A percentile compares a stretch with the other conserved stretches of the same genome.
Evolutionary conservation across 2,113 vertebrate species (phyloP).

Genomic region (Xiphorhynchus elegans): DNA sequence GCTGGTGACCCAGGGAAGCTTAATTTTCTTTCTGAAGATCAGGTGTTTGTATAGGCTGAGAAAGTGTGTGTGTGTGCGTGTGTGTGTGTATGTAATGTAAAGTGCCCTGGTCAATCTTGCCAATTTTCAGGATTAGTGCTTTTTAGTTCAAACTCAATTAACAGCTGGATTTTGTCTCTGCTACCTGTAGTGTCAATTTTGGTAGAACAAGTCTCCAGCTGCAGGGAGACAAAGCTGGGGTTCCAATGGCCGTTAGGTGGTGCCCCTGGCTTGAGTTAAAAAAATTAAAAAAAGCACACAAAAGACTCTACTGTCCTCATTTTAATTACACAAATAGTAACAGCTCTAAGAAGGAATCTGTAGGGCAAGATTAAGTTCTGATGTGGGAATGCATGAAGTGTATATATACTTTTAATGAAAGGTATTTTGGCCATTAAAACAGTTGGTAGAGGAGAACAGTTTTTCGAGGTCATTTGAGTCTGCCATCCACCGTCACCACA

Average conservation of each 20-base stretch:
- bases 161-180: background rate
- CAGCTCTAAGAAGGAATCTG: background rate
- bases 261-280: slow-evolving; percentile 37
- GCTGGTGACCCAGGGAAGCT: background rate
- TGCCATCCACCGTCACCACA: background rate
- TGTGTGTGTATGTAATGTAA: fast-evolving
- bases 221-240: background rate
- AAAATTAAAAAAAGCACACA: background rate
- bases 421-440: background rate
- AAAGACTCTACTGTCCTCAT: background rate
- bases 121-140: background rate
- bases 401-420: background rate
- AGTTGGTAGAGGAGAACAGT: background rate
- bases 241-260: slow-evolving; percentile 45
- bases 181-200: fast-evolving
- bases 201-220: background rate
- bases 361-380: background rate
- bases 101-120: background rate
- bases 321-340: background rate
- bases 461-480: background rate
- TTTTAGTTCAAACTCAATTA: background rate
- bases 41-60: background rate
- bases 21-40: background rate
- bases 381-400: background rate
- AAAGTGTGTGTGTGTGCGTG: fast-evolving